phyloP scores from a whole-genome alignment of 2,113 vertebrate genomes.

The Jaculus jaculus region DNA sequence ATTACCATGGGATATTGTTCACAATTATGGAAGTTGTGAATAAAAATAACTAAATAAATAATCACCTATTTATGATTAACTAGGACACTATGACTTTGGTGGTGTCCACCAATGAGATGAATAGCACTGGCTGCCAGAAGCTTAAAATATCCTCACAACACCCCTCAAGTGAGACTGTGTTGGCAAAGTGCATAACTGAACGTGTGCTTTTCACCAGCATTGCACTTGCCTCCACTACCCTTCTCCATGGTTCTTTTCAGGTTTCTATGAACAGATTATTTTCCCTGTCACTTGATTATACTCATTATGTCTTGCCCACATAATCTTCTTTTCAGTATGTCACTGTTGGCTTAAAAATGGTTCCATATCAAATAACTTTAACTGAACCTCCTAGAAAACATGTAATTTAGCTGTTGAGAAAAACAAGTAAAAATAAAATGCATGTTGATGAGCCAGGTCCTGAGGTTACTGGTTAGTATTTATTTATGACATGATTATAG shows the following conservation, averaged over 20 bases:
- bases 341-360: constrained; percentile 58
- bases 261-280: constrained; percentile 46
- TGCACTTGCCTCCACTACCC: neutral
- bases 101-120: neutral
- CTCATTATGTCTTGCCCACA: constrained; percentile 51
- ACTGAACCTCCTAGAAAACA: constrained; percentile 48
- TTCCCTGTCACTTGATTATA: constrained; percentile 69
- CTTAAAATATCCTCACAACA: neutral
- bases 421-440: constrained; percentile 68
- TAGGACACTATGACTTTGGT: neutral
- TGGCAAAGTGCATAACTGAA: constrained; percentile 33
- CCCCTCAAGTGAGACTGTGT: neutral
- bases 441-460: neutral
- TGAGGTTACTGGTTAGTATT: neutral
- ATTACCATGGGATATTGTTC: too few relatives aligned
- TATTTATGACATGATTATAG: neutral
- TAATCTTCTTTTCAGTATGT: constrained; percentile 74
- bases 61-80: neutral
- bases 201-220: constrained; percentile 10
- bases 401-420: constrained; percentile 63
- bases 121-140: neutral
- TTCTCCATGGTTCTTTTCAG: constrained; percentile 6
- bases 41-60: too few relatives aligned
- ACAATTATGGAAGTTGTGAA: too few relatives aligned
- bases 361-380: constrained; percentile 55